Conservation (phyloP, 2,113 vertebrate genomes). For the Ursus arctos region DNA sequence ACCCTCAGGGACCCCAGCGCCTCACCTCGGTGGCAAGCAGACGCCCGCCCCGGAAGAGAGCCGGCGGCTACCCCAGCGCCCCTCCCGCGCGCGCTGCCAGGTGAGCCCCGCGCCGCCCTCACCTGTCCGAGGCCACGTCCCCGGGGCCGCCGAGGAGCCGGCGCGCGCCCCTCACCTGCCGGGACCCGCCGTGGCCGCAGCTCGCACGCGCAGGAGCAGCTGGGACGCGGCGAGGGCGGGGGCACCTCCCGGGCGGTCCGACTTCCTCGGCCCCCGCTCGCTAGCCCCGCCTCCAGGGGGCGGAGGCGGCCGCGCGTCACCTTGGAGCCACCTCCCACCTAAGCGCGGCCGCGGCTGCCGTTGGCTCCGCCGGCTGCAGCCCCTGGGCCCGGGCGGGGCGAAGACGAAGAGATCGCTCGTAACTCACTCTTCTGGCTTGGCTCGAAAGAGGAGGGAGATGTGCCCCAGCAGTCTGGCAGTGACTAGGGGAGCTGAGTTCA, state of each 20-base stretch:
- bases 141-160: neutral
- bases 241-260: neutral
- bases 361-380: neutral
- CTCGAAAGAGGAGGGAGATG: neutral
- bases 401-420: neutral
- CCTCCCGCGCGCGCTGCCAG: neutral
- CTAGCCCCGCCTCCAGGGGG: conserved; percentile 65
- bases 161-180: neutral
- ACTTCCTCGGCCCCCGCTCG: neutral
- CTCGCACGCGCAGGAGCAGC: neutral
- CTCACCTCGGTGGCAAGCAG: neutral
- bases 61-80: neutral
- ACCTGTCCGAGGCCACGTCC: conserved; percentile 21
- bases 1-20: neutral
- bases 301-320: conserved; percentile 53
- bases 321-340: neutral
- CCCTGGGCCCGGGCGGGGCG: accelerated
- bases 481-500: neutral
- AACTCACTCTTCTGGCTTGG: neutral
- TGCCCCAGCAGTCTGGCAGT: neutral
- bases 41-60: neutral
- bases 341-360: accelerated
- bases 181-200: neutral
- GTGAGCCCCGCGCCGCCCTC: neutral
- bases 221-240: neutral